Evolutionary conservation across 2,113 vertebrate genomes (phyloP).

Genomic region (Lagenorhynchus albirostris): DNA sequence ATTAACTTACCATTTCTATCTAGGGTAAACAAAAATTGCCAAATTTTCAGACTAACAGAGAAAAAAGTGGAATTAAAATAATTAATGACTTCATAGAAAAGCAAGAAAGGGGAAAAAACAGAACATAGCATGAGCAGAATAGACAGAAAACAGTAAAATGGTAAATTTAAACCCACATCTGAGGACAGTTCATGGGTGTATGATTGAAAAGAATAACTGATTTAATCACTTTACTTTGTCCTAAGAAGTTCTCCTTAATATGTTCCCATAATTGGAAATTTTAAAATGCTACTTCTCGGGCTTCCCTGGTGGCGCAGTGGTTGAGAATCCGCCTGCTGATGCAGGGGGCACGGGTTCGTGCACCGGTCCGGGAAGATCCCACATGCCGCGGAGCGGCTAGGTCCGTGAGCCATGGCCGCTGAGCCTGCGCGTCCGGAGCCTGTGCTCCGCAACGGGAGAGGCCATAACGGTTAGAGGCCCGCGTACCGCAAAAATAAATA

Average conservation of each 20-base stretch:
- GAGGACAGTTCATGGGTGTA: not conserved
- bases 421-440: too few species aligned
- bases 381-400: too few species aligned
- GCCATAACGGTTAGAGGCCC: too few species aligned
- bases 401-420: too few species aligned
- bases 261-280: not conserved
- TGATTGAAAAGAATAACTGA: not conserved
- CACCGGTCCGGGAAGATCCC: too few species aligned
- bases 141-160: not conserved
- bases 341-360: too few species aligned
- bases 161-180: not conserved
- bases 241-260: not conserved
- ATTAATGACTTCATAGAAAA: not conserved
- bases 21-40: not conserved
- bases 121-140: not conserved
- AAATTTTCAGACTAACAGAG: not conserved
- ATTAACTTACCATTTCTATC: not conserved
- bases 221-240: not conserved
- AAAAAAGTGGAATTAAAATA: not conserved
- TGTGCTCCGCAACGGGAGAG: too few species aligned
- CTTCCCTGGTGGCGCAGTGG: too few species aligned
- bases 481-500: too few species aligned
- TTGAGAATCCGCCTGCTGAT: accelerated
- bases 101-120: not conserved
- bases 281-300: not conserved